Percentiles rank a stretch among this genome's conserved stretches.
Evolutionary conservation across 1,140 invertebrate species (phyloP).

Genomic region (Pomacea maculata): DNA sequence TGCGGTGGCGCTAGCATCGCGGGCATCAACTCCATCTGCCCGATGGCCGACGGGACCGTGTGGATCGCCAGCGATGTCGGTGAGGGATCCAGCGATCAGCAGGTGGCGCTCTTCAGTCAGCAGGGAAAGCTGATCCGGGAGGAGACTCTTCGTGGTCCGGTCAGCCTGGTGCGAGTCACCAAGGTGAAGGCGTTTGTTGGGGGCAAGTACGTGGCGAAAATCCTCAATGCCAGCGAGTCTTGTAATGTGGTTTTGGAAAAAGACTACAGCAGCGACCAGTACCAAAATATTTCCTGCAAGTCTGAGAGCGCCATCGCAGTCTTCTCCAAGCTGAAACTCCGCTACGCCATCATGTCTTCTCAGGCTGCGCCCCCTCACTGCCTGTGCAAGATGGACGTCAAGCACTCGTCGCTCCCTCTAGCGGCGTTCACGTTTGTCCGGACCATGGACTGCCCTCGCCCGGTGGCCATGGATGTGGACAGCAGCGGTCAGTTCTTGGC

Average conservation of each 20-base stretch:
- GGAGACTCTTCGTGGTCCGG: neutral
- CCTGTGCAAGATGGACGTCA: conserved; percentile 3
- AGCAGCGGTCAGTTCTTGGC: conserved; percentile 10
- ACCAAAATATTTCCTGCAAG: no score
- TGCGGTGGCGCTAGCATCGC: neutral
- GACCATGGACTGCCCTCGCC: neutral
- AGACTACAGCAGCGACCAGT: no score
- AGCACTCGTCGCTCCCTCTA: neutral
- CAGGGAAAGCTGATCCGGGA: neutral
- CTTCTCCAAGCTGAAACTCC: conserved; percentile 6
- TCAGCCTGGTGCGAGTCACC: neutral
- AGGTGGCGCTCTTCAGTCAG: conserved; percentile 2
- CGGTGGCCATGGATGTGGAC: conserved; percentile 8
- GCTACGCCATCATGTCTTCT: conserved; percentile 6
- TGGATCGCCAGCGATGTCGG: conserved; percentile 3
- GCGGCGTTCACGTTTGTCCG: neutral
- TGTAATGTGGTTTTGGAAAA: neutral
- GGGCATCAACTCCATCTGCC: conserved; percentile 9
- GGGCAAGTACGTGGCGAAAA: neutral
- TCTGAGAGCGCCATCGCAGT: neutral
- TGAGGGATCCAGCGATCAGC: neutral
- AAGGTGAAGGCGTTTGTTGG: neutral
- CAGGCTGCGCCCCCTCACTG: neutral
- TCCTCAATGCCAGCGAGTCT: neutral
- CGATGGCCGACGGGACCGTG: conserved; percentile 14